These are phyloP conservation scores for Melinaea menophilus DNA, from an alignment of 2,888 invertebrate species.

Conservation along the genomic window DNA sequence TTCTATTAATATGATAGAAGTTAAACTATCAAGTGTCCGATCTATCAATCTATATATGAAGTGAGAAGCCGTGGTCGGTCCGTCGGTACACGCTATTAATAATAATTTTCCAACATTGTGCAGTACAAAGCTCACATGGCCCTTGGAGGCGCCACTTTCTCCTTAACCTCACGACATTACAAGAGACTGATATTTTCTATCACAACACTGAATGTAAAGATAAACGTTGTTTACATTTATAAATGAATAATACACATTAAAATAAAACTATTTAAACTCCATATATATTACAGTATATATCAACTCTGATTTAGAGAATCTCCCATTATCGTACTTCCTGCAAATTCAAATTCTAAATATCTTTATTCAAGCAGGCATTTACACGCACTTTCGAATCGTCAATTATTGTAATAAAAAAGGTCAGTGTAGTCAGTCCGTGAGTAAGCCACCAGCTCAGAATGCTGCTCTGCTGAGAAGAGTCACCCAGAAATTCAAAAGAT, in stretches of 20 bases:
- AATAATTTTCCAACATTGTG: slow-evolving; percentile 27
- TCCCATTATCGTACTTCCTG: no score
- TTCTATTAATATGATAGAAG: not conserved
- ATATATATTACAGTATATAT: no score
- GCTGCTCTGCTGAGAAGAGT: no score
- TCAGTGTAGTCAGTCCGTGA: no score
- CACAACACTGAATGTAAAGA: slow-evolving; percentile 18
- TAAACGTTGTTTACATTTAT: slow-evolving; percentile 16
- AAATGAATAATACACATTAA: not conserved
- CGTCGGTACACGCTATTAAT: slow-evolving; percentile 25
- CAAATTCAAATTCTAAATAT: no score
- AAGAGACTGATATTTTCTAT: slow-evolving; percentile 27
- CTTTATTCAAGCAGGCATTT: no score
- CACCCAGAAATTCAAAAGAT: no score
- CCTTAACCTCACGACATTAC: slow-evolving; percentile 26
- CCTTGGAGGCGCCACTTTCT: slow-evolving; percentile 28
- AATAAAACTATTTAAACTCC: no score
- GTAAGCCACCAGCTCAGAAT: no score
- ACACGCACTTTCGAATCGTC: no score
- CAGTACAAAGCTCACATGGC: slow-evolving; percentile 22
- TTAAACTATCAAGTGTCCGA: not conserved
- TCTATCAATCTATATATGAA: slow-evolving; percentile 20
- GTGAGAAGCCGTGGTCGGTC: slow-evolving; percentile 19
- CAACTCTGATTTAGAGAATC: no score
- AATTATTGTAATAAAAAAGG: no score